Conservation (phyloP, 2,797 vertebrate species). For the Acanthopagrus latus region DNA sequence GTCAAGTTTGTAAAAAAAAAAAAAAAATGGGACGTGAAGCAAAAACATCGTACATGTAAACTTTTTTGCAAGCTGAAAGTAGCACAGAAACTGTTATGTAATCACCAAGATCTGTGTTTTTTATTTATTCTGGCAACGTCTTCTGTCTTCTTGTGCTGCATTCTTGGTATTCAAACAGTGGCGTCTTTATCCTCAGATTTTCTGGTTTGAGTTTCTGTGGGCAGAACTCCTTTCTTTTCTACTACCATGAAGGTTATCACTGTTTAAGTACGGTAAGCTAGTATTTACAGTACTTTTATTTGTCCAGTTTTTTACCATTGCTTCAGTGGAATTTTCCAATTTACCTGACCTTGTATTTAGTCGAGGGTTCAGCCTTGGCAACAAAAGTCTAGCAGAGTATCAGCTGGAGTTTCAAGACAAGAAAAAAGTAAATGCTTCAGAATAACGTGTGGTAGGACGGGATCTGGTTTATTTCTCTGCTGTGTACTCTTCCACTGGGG, state of each 20-base stretch:
- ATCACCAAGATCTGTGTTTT: slow-evolving; percentile 20
- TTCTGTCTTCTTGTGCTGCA: slow-evolving; percentile 1
- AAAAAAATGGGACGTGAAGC: not conserved
- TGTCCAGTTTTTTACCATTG: slow-evolving; percentile 3
- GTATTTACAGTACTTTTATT: slow-evolving; percentile 28
- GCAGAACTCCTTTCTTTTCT: slow-evolving; percentile 16
- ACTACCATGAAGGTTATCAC: not conserved
- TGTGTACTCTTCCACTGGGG: not conserved
- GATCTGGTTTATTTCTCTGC: not conserved
- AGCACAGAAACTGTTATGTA: not conserved
- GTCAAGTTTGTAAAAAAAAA: slow-evolving; percentile 30
- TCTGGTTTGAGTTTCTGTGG: slow-evolving; percentile 35
- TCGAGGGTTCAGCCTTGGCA: not conserved
- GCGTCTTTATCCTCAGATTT: slow-evolving; percentile 24
- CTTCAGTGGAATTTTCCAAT: slow-evolving; percentile 19
- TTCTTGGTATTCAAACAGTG: slow-evolving; percentile 22
- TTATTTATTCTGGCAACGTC: slow-evolving; percentile 2
- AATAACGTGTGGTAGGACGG: not conserved
- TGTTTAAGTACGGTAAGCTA: slow-evolving; percentile 1
- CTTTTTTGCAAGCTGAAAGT: slow-evolving; percentile 3
- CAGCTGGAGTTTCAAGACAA: not conserved
- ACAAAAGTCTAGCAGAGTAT: not conserved
- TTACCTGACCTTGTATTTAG: not conserved
- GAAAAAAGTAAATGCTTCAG: not conserved
- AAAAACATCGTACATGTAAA: slow-evolving; percentile 28